Evolutionary conservation across 2,797 vertebrate species (phyloP).

Genomic region (Enteromius treurensis): DNA sequence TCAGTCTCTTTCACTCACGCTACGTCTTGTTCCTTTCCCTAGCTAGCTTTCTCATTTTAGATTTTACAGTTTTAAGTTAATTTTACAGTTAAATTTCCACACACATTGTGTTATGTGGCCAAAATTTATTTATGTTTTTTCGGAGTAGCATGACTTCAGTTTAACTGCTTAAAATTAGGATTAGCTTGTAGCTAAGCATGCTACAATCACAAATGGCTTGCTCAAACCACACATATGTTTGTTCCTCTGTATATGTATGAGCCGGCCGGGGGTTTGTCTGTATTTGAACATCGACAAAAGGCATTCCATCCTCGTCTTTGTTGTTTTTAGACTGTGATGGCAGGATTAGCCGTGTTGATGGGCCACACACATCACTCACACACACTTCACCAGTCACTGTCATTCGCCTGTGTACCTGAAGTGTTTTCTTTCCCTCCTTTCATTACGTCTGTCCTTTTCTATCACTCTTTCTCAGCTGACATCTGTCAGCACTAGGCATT

Average conservation of each 20-base stretch:
- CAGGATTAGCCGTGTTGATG: conserved; percentile 10
- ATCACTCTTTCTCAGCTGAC: conserved; percentile 24
- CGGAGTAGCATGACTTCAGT: background rate
- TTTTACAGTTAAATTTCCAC: no score
- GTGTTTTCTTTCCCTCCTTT: conserved; percentile 19
- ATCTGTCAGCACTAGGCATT: conserved; percentile 25
- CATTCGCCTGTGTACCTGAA: conserved; percentile 15
- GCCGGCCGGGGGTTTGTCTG: background rate
- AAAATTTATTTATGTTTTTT: no score
- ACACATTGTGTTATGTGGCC: background rate
- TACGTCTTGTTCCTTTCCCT: background rate
- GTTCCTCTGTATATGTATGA: background rate
- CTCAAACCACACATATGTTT: background rate
- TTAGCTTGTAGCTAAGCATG: background rate
- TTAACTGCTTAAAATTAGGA: background rate
- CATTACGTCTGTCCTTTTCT: conserved; percentile 11
- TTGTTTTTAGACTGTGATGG: conserved; percentile 18
- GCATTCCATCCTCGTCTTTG: conserved; percentile 19
- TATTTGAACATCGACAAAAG: background rate
- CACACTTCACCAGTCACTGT: conserved; percentile 22
- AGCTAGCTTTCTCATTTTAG: background rate
- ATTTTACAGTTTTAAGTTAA: no score
- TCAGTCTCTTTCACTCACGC: background rate
- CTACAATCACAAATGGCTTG: background rate
- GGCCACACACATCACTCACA: conserved; percentile 25